Evolutionary conservation across 2,113 vertebrate genomes (phyloP).

Genomic region (Cochlearius cochlearius): DNA sequence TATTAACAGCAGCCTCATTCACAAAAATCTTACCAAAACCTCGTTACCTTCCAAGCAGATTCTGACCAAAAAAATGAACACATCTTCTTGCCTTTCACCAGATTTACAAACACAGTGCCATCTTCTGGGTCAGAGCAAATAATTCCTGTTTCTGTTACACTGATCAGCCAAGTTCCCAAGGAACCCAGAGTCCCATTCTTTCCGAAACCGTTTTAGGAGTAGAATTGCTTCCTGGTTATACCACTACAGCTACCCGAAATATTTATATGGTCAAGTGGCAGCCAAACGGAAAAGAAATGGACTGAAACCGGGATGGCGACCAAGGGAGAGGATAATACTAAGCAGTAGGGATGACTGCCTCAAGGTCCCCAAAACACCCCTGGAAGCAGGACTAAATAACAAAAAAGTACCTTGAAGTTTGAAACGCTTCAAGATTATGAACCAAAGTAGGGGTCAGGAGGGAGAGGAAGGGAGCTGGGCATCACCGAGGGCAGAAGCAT

Average conservation of each 20-base stretch:
- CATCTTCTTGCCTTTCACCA: neutral
- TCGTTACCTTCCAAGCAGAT: neutral
- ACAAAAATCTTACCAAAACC: neutral
- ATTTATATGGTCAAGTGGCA: neutral
- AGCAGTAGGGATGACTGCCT: neutral
- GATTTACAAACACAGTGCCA: neutral
- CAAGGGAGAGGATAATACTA: neutral
- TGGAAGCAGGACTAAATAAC: neutral
- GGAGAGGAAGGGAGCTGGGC: neutral
- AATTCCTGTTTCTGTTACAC: neutral
- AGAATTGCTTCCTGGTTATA: neutral
- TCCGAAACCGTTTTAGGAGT: neutral
- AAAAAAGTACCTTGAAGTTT: neutral
- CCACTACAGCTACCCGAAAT: neutral
- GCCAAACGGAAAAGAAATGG: neutral
- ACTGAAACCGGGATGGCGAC: neutral
- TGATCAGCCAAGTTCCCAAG: neutral
- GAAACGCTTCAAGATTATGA: neutral
- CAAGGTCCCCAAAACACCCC: neutral
- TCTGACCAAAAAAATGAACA: neutral
- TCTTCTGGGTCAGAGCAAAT: neutral
- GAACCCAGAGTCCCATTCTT: neutral
- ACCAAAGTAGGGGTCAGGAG: accelerated
- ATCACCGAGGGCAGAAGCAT: neutral
- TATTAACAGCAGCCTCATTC: neutral